Evolutionary conservation across 2,113 vertebrate species (phyloP).

Genomic region (Campylomormyrus numenius): DNA sequence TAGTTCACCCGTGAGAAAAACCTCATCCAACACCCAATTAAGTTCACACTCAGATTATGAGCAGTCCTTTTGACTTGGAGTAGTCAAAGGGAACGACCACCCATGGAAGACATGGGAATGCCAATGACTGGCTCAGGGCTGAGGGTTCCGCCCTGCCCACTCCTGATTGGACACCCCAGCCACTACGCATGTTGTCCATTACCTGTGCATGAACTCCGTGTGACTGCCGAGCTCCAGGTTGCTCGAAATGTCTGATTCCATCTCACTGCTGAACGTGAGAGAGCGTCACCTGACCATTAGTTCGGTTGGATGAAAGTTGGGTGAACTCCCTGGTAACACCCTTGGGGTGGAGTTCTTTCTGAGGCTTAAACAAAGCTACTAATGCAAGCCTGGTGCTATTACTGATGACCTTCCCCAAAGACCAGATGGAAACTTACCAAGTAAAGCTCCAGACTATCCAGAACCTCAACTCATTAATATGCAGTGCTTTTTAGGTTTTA

Average conservation of each 20-base stretch:
- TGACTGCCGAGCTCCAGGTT: not conserved
- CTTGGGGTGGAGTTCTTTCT: not conserved
- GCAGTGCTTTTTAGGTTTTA: not conserved
- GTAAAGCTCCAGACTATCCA: not conserved
- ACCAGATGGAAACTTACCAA: not conserved
- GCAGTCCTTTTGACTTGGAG: not conserved
- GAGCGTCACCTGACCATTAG: not conserved
- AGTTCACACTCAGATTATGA: not conserved
- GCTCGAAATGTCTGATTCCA: not conserved
- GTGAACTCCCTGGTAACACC: not conserved
- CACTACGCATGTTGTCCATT: not conserved
- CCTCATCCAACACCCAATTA: not conserved
- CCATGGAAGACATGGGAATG: not conserved
- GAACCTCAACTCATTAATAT: not conserved
- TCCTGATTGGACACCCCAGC: not conserved
- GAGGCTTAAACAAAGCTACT: not conserved
- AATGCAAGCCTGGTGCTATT: not conserved
- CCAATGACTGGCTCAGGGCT: not conserved
- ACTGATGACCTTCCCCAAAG: not conserved
- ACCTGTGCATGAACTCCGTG: not conserved
- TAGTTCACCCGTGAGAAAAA: not conserved
- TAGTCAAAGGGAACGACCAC: not conserved
- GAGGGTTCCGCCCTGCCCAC: not conserved
- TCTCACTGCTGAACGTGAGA: slow-evolving; percentile 15
- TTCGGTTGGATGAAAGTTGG: not conserved